Base-by-base conservation (phyloP, 2,797 vertebrate genomes). In the Dicrostonyx torquatus region DNA sequence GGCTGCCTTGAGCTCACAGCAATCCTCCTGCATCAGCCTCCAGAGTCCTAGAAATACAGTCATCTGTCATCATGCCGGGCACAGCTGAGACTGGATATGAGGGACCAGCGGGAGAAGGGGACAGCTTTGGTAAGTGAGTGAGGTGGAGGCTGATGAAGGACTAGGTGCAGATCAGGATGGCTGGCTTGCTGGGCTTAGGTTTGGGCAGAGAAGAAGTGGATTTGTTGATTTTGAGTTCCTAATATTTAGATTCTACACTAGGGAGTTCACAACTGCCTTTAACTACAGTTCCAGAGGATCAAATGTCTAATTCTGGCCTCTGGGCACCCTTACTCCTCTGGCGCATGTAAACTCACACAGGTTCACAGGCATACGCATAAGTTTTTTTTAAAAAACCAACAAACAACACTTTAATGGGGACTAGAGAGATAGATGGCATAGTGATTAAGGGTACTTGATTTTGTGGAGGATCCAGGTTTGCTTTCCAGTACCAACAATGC, bases 221-320 rank as follows among this genome's bases (percentile, higher is more conserved):
- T 53, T 64, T 87, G n/a, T 75, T 89, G 80, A 78, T 73, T 78
- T 62, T 43, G 68, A 77, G 70, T 82, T 95, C 76, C 50, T 64
- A 94, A 89, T n/a, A 70, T 64, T 95, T 26, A 62, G 58, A 29
- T 45, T 45, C 29, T 43, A 62, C 40, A 20, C 60, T 60, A 62
- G 37, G 55, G 13, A 26, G n/a, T 40, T 60, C n/a, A 80, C 24
- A 80, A 10, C 78, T 80, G 7, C 22, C n/a, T 80, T 13, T 29
- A 40, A 29, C 78, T 80, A 53, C 22, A 60, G 55, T 82, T 31
- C 64, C 10, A n/a, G 64, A 14, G 31, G 31, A n/a, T 68, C 15
- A 70, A 70, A 70, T 37, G 66, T 18, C 79, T 62, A 20, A 43
- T 24, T 62, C 14, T 62, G 26, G 37, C 9, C 5, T 62, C 79